Evolutionary conservation across 1,140 invertebrate genomes (phyloP).

Genomic region (Andrena cerasifolii): DNA sequence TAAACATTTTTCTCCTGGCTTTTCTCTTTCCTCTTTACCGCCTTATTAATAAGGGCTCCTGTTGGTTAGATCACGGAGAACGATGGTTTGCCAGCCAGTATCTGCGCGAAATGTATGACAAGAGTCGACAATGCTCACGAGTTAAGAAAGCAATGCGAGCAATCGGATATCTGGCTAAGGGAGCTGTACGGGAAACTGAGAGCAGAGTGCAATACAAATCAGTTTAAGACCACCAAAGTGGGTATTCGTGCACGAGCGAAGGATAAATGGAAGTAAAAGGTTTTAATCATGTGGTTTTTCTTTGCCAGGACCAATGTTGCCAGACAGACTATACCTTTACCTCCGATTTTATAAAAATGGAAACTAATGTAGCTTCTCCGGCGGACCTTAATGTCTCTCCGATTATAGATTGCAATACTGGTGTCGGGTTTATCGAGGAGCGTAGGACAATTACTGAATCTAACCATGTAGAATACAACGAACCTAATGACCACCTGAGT

Average conservation of each 20-base stretch:
- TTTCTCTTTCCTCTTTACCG: background rate
- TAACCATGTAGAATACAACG: background rate
- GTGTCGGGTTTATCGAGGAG: background rate
- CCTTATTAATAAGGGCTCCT: background rate
- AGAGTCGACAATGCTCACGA: slow-evolving; percentile 72
- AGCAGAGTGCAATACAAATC: background rate
- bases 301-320: slow-evolving; percentile 65
- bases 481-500: slow-evolving; percentile 11
- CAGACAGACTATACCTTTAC: slow-evolving; percentile 61
- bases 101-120: slow-evolving; percentile 70
- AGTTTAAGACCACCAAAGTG: slow-evolving; percentile 26
- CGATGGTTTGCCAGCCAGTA: slow-evolving; percentile 72
- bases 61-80: slow-evolving; percentile 63
- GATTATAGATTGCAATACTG: background rate
- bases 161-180: slow-evolving; percentile 68
- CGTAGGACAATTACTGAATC: slow-evolving; percentile 10
- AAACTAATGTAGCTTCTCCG: slow-evolving; percentile 4
- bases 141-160: slow-evolving; percentile 75
- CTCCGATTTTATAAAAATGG: slow-evolving; percentile 22
- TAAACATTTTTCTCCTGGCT: background rate
- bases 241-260: background rate
- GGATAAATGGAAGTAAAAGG: background rate
- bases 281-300: background rate
- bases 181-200: slow-evolving; percentile 64
- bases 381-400: background rate